Evolutionary conservation across 2,797 vertebrate species (phyloP).

Genomic region (Gambelia wislizenii): DNA sequence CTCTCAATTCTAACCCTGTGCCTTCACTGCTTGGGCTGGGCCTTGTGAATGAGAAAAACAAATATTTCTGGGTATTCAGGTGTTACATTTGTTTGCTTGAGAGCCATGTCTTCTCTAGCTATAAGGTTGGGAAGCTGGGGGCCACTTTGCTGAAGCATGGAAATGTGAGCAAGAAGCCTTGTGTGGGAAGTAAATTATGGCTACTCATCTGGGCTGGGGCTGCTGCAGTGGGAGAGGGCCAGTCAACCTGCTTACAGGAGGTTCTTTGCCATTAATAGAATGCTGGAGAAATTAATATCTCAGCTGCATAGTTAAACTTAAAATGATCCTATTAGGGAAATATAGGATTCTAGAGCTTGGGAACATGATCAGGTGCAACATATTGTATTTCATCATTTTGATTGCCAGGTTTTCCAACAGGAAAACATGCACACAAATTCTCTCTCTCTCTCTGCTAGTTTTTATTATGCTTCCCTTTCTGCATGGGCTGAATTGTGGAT

Average conservation of each 20-base stretch:
- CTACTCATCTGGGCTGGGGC: neutral
- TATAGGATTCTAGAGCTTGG: neutral
- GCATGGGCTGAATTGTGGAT: neutral
- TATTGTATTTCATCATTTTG: conserved; percentile 6
- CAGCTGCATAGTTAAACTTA: neutral
- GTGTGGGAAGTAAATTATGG: conserved; percentile 52
- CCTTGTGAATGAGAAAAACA: conserved; percentile 3
- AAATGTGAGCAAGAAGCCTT: conserved; percentile 51
- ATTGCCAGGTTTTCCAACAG: neutral
- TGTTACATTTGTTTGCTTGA: neutral
- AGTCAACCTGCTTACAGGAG: neutral
- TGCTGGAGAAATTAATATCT: conserved; percentile 20
- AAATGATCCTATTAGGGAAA: neutral
- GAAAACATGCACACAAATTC: neutral
- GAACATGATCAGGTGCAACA: neutral
- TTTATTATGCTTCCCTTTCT: neutral
- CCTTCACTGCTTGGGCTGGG: neutral
- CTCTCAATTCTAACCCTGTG: too few species aligned
- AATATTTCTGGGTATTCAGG: rapidly evolving
- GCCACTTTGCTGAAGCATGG: conserved; percentile 56
- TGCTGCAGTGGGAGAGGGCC: conserved; percentile 13
- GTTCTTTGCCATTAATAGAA: conserved; percentile 30
- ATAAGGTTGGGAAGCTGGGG: rapidly evolving
- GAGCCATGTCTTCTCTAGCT: neutral
- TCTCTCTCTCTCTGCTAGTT: neutral